Evolutionary conservation across 2,888 invertebrate genomes (phyloP), one percentile per base, ranked within the genome.

Genomic region (Dicyrtomina minuta): DNA sequence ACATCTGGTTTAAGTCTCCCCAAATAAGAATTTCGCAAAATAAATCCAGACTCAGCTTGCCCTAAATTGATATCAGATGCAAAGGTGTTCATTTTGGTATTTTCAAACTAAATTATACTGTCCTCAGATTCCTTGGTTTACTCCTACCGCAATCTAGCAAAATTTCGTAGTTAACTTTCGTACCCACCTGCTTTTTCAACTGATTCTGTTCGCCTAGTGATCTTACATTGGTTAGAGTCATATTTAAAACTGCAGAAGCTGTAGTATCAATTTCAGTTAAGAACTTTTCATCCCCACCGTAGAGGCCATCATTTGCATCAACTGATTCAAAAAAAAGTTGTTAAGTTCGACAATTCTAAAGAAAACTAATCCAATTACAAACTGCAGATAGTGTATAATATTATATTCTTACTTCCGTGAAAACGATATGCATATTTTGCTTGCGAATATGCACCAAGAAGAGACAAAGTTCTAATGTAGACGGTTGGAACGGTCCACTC

Each of bases 271-370:
- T 85, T 82, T 92, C 92, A 2, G 84, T 83, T 61, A 95, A 84
- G 81, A 93, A 96, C 82, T 93, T 92, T 15, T 88, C 86, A 83
- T 96, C 95, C 13, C 89, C 88, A 8, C 96, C 96, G 81, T 96
- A 97, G 49, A 97, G 83, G 69, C 89, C 87, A 82, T 97, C 96
- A 81, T 97, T 97, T 2, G 96, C 94, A 80, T 96, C 90, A 72
- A 96, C 93, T 87, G 89, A 33, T 5, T 77, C 79, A 84, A 84
- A 78, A 77, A 72, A 74, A 13, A 43, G 22, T 13, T 13, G 26
- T 15, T 15, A 26, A n/a, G n/a, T n/a, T n/a, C n/a, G n/a, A n/a
- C n/a, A n/a, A 27, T 4, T 13, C 3, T 46, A 51, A 8, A 51
- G n/a, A 44, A 15, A 49, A n/a, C 10, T 51, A 27, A 61, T 13